These are phyloP conservation scores for Prolemur simus DNA, from an alignment of 2,113 vertebrate species.

Conservation along the genomic window DNA sequence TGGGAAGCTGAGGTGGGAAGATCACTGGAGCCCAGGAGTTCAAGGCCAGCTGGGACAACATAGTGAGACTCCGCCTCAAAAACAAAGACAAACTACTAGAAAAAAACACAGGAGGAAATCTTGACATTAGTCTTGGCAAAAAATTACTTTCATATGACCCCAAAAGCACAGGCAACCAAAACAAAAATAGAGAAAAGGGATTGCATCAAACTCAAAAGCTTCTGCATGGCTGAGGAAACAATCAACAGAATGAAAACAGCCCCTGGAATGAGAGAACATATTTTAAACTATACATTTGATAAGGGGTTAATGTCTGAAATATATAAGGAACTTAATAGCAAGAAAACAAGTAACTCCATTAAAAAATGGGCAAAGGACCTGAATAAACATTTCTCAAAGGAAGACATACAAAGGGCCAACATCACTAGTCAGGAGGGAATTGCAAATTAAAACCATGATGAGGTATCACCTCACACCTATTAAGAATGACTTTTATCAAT, in stretches of 20 bases:
- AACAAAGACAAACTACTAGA: neutral
- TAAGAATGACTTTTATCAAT: neutral
- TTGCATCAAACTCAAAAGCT: neutral
- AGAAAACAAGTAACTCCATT: neutral
- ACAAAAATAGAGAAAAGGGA: neutral
- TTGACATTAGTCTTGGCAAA: neutral
- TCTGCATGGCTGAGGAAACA: neutral
- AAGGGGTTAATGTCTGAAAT: neutral
- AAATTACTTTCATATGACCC: neutral
- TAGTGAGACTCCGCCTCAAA: neutral
- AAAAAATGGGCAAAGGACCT: neutral
- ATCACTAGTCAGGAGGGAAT: neutral
- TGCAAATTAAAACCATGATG: neutral
- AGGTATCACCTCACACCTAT: neutral
- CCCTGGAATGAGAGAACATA: neutral
- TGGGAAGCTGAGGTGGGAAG: neutral
- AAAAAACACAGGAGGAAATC: neutral
- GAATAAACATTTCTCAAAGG: neutral
- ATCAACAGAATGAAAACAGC: neutral
- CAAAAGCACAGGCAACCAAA: neutral
- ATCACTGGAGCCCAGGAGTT: neutral
- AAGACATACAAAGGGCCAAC: neutral
- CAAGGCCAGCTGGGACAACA: neutral
- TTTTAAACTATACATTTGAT: neutral
- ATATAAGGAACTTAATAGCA: neutral